These are phyloP conservation scores for Hypsopygia costalis DNA, from an alignment of 2,888 invertebrate genomes.

Conservation along the genomic window DNA sequence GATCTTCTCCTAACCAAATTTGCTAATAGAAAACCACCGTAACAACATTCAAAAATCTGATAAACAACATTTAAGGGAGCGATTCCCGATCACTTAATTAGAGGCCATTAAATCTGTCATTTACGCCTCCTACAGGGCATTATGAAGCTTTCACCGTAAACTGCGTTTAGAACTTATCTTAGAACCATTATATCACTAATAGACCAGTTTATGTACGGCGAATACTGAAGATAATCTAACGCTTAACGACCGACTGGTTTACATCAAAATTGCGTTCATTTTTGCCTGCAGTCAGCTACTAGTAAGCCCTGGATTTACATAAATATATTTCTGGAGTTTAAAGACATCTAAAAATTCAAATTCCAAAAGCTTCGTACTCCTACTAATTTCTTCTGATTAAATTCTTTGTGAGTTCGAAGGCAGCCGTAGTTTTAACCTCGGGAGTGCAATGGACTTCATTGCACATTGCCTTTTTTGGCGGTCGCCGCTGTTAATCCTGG, in stretches of 20 bases:
- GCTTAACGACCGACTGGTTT: background rate
- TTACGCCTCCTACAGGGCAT: conserved; percentile 50
- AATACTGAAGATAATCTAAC: conserved; percentile 4
- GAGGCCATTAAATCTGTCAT: conserved; percentile 71
- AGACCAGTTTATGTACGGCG: conserved; percentile 52
- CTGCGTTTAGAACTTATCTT: conserved; percentile 62
- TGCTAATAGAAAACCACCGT: background rate
- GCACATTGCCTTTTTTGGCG: no score
- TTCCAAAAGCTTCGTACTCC: no score
- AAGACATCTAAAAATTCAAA: no score
- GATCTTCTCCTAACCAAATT: no score
- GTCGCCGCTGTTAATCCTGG: no score
- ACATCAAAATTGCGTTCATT: conserved; percentile 1
- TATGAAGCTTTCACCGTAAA: conserved; percentile 39
- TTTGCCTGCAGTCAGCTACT: background rate
- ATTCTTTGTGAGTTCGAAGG: no score
- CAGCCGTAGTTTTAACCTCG: no score
- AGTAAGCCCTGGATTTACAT: no score
- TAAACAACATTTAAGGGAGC: conserved; percentile 40
- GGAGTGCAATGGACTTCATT: no score
- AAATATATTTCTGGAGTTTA: no score
- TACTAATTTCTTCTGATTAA: no score
- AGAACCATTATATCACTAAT: conserved; percentile 66
- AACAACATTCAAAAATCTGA: conserved; percentile 47
- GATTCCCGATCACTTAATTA: conserved; percentile 69